A percentile compares a stretch with the other conserved stretches of the same genome.
Evolutionary conservation across 2,113 vertebrate genomes (phyloP).

Genomic region (Daboia siamensis): DNA sequence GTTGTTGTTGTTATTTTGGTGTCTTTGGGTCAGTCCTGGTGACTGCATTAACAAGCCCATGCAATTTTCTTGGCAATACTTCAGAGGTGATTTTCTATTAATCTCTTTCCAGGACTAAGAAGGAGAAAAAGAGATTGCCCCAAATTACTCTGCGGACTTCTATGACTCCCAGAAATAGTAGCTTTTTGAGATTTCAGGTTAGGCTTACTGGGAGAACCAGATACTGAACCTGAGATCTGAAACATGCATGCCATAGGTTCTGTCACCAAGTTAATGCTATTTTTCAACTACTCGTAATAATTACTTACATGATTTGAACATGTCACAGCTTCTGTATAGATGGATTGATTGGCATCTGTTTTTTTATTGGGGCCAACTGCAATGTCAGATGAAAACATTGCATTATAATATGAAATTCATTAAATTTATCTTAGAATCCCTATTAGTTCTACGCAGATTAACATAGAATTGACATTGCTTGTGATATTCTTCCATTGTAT

Average conservation of each 20-base stretch:
- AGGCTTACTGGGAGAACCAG: not conserved
- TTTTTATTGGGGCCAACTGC: conserved; percentile 74
- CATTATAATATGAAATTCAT: not conserved
- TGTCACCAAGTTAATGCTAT: not conserved
- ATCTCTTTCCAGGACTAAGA: not conserved
- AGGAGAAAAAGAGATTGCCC: not conserved
- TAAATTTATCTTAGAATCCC: not conserved
- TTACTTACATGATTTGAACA: conserved; percentile 72
- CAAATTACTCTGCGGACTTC: not conserved
- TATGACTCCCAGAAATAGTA: not conserved
- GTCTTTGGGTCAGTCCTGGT: not conserved
- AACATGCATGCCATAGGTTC: not conserved
- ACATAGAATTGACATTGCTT: not conserved
- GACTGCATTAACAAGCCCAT: not conserved
- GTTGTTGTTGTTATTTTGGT: not conserved
- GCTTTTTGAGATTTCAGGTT: not conserved
- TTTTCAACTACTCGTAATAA: not conserved
- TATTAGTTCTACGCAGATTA: not conserved
- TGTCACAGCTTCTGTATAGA: conserved; percentile 56
- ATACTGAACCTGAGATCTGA: not conserved
- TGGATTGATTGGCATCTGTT: conserved; percentile 66
- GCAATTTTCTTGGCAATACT: not conserved
- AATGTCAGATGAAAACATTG: conserved; percentile 25
- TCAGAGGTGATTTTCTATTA: not conserved
- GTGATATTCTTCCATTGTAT: conserved; percentile 10